These are phyloP conservation scores for Rhizoglyphus robini DNA, from an alignment of 1,140 invertebrate species.

Conservation along the genomic window DNA sequence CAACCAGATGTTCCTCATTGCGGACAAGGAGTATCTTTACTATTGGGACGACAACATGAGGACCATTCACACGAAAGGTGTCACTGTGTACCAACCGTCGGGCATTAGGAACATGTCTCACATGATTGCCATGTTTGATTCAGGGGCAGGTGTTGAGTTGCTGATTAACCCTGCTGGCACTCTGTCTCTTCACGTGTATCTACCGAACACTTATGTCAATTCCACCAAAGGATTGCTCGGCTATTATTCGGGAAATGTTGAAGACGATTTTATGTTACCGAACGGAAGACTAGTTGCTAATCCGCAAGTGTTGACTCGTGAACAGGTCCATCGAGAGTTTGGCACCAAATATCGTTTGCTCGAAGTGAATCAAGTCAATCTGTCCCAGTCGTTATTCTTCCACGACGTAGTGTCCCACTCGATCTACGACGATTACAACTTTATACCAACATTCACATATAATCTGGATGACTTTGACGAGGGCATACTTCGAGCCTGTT, in stretches of 20 bases:
- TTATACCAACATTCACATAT: constrained; percentile 52
- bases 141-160: constrained; percentile 78
- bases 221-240: constrained; percentile 76
- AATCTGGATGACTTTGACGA: constrained; percentile 25
- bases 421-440: constrained; percentile 59
- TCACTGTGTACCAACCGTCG: constrained; percentile 77
- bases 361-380: not conserved
- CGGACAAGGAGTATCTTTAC: constrained; percentile 63
- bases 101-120: constrained; percentile 82
- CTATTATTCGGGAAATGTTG: constrained; percentile 71
- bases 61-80: constrained; percentile 74
- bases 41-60: constrained; percentile 76
- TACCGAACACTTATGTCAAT: constrained; percentile 51
- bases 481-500: not conserved
- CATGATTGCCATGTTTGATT: constrained; percentile 84
- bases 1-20: constrained; percentile 76
- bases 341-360: constrained; percentile 16
- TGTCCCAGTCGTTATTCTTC: constrained; percentile 48
- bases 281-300: constrained; percentile 33
- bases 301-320: not conserved
- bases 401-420: constrained; percentile 50
- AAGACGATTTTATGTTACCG: constrained; percentile 66
- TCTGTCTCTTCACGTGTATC: constrained; percentile 65
- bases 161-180: constrained; percentile 67
- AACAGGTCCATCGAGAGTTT: constrained; percentile 31